A percentile compares a stretch with the other conserved stretches of the same genome.
Evolutionary conservation across 2,113 vertebrate genomes (phyloP).

Genomic region (Rhodinocichla rosea): DNA sequence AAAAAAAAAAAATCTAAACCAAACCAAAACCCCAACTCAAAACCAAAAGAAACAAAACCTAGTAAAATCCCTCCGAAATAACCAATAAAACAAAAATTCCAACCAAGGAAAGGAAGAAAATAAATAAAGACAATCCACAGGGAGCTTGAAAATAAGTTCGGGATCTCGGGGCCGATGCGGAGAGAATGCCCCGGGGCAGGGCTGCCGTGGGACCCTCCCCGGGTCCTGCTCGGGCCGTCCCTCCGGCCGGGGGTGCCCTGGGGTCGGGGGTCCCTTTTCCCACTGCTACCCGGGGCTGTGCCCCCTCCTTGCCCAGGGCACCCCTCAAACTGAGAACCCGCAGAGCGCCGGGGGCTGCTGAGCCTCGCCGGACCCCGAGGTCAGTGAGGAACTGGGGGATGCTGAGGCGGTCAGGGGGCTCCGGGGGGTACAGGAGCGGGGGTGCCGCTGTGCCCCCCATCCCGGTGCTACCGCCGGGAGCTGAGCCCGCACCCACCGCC

Average conservation of each 20-base stretch:
- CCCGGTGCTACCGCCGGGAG: neutral
- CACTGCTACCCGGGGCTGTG: neutral
- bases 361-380: neutral
- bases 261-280: accelerated
- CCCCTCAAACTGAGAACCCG: neutral
- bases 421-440: neutral
- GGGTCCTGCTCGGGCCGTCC: too few relatives aligned
- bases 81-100: neutral
- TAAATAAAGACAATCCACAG: accelerated
- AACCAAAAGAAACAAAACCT: neutral
- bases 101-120: neutral
- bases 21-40: neutral
- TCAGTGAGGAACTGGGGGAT: accelerated
- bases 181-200: too few relatives aligned
- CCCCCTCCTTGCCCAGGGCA: neutral
- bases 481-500: accelerated
- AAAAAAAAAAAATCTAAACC: too few relatives aligned
- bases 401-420: neutral
- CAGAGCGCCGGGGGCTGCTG: neutral
- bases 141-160: neutral
- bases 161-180: neutral
- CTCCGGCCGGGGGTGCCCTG: neutral
- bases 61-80: neutral
- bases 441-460: neutral
- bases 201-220: neutral